Base-by-base conservation (phyloP, 1,140 invertebrate species). In the Dendrolimus kikuchii region DNA sequence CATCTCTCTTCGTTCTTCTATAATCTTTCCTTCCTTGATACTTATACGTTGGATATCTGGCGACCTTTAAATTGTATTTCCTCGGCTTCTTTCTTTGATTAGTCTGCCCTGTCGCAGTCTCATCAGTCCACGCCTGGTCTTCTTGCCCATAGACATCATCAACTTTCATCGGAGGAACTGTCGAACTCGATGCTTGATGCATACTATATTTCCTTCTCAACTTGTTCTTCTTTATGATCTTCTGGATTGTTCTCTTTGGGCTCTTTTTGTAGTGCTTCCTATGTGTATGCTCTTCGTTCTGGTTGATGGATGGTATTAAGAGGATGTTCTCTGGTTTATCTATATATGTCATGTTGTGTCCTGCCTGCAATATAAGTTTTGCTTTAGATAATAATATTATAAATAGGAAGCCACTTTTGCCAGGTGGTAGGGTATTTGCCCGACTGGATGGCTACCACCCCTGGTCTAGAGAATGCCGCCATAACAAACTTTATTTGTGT, bases 221-320 rank as follows among this genome's bases (percentile, higher is more conserved):
- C 38, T 53, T 76, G 0, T 73, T 77, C 58, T 81, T 81, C 49
- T 77, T 83, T 54, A 86, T 83, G 23, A 86, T 86, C 59, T 82
- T 86, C 59, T 86, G 82, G 36, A 83, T 69, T 3, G 77, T 83
- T 9, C 78, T 61, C 49, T 74, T 85, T n/a, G 77, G 75, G 23
- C 60, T 46, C 53, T 81, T 81, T 51, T 79, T 83, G 40, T 62
- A 50, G 49, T 74, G 78, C n/a, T 53, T 66, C 44, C 62, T 79
- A 8, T 40, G 59, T 51, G 69, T 71, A 7, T 54, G 51, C 5
- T 71, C 68, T 38, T 76, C 68, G 37, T 69, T 57, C n/a, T 66
- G 62, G 38, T 60, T 66, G 7, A 68, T 40, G 5, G 51, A 38
- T 6, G 81, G 81, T 10, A 81, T 49, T 6, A 69, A 66, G 5